Evolutionary conservation across 1,140 invertebrate genomes (phyloP).

Genomic region (Euura saliciscinereae): DNA sequence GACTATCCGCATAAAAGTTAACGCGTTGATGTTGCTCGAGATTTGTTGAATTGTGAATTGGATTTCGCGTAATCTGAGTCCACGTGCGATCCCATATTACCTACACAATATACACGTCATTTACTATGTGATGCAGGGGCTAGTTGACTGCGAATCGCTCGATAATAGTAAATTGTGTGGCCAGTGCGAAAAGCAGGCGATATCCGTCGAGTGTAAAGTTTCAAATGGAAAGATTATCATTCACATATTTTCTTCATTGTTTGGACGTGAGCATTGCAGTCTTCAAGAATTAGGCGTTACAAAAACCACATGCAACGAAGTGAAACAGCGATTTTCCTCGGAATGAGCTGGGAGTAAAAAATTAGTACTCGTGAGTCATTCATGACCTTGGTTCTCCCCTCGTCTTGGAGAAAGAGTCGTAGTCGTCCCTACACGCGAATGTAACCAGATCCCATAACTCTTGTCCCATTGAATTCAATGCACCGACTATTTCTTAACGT

Average conservation of each 20-base stretch:
- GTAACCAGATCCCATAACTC: slow-evolving; percentile 32
- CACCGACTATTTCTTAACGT: slow-evolving; percentile 34
- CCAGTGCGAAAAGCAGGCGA: no score
- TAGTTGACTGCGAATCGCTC: no score
- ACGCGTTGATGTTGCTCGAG: not conserved
- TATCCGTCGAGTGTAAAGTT: no score
- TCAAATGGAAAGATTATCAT: no score
- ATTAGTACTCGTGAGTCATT: slow-evolving; percentile 10
- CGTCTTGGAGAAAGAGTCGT: slow-evolving; percentile 1
- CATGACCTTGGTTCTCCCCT: not conserved
- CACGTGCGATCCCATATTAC: not conserved
- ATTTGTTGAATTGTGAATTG: slow-evolving; percentile 5
- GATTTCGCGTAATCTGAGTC: not conserved
- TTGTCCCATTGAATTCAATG: slow-evolving; percentile 40
- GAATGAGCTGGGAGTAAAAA: not conserved
- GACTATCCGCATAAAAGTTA: slow-evolving; percentile 7
- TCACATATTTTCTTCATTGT: no score
- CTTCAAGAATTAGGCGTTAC: no score
- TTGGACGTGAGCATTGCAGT: no score
- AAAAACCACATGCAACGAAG: no score
- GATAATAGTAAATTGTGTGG: no score
- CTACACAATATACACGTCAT: no score
- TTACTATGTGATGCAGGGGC: no score
- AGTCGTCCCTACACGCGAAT: not conserved
- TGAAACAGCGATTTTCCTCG: no score